Evolutionary conservation across 2,113 vertebrate species (phyloP).

Genomic region (Actenoides lindsayi): DNA sequence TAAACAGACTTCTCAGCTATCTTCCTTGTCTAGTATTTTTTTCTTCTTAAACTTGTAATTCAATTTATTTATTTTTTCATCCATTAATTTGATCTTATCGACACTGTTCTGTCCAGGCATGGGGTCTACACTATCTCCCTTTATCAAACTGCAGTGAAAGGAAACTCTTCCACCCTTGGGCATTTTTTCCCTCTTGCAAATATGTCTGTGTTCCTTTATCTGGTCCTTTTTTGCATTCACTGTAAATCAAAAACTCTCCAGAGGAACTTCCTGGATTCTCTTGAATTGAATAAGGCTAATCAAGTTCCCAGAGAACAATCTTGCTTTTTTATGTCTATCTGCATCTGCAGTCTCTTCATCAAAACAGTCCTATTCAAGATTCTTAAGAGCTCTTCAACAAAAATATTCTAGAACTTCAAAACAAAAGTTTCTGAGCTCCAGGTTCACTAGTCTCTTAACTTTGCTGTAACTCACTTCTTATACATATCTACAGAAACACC

Average conservation of each 20-base stretch:
- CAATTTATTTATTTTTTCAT: background rate
- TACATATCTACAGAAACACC: background rate
- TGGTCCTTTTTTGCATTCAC: background rate
- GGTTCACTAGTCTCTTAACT: background rate
- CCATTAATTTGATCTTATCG: background rate
- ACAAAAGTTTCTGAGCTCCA: background rate
- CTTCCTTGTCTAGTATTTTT: background rate
- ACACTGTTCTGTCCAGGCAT: background rate
- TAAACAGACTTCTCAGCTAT: background rate
- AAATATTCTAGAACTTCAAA: conserved; percentile 41
- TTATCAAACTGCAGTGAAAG: conserved; percentile 10
- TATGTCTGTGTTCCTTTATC: background rate
- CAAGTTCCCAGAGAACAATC: conserved; percentile 33
- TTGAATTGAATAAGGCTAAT: conserved; percentile 39
- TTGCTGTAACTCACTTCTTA: conserved; percentile 4
- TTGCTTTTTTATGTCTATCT: conserved; percentile 38
- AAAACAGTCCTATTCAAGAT: conserved; percentile 21
- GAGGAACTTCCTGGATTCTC: conserved; percentile 28
- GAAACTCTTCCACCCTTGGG: background rate
- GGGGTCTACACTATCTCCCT: background rate
- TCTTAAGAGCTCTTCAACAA: conserved; percentile 26
- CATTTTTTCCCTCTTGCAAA: background rate
- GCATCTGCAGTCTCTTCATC: conserved; percentile 19
- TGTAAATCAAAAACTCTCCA: conserved; percentile 26
- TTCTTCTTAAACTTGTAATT: background rate